These are phyloP conservation scores for Clupea harengus DNA, from an alignment of 2,113 vertebrate genomes.

Conservation along the genomic window DNA sequence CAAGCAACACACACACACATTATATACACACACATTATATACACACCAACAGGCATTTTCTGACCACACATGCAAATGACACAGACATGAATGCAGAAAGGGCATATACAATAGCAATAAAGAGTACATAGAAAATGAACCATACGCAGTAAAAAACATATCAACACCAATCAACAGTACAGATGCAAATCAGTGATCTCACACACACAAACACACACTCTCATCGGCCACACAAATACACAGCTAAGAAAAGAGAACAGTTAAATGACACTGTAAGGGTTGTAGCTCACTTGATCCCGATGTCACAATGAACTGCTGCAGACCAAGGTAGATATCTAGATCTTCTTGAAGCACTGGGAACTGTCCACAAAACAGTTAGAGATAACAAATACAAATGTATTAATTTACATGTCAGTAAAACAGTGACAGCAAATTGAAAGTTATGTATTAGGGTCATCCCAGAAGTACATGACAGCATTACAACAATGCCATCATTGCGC, in stretches of 20 bases:
- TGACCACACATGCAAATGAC: background rate
- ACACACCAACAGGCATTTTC: background rate
- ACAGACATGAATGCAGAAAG: background rate
- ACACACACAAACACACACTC: background rate
- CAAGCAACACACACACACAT: background rate
- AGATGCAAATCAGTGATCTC: no score
- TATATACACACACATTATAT: background rate
- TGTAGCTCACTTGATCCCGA: conserved; percentile 82
- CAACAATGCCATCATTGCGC: no score
- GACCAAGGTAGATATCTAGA: conserved; percentile 91
- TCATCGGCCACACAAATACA: background rate
- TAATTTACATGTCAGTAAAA: background rate
- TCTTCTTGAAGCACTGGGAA: conserved; percentile 96
- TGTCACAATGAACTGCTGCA: conserved; percentile 91
- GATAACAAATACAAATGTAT: background rate
- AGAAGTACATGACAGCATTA: no score
- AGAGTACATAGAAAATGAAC: no score
- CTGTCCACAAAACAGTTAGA: conserved; percentile 62
- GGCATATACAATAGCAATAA: no score
- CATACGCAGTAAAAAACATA: no score
- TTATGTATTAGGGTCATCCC: no score
- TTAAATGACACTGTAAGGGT: background rate
- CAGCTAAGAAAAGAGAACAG: background rate
- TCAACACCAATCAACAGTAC: no score
- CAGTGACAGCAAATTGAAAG: background rate